These are phyloP conservation scores for Ormia ochracea DNA, from an alignment of 2,888 invertebrate species.

Conservation along the genomic window DNA sequence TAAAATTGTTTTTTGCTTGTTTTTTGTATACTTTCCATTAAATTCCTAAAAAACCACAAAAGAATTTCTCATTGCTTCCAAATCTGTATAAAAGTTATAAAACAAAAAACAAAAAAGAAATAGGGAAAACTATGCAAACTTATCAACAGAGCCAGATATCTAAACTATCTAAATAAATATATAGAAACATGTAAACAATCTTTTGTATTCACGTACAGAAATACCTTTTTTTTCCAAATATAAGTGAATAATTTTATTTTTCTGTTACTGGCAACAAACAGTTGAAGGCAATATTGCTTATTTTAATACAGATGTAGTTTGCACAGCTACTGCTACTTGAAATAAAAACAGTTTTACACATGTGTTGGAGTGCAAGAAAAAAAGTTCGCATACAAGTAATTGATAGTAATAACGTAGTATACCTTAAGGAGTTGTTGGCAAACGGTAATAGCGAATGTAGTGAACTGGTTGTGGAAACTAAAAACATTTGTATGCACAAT, in stretches of 20 bases:
- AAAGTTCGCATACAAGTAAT: conserved; percentile 14
- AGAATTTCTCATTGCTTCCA: not conserved
- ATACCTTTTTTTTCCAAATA: not conserved
- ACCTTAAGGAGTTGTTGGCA: conserved; percentile 45
- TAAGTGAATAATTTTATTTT: not conserved
- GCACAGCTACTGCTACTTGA: conserved; percentile 29
- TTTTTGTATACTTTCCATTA: conserved; percentile 15
- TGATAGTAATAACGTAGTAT: conserved; percentile 55
- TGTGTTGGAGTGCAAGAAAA: not conserved
- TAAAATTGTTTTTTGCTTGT: conserved; percentile 4
- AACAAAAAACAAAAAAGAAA: not conserved
- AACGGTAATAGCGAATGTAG: conserved; percentile 39
- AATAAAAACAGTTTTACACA: not conserved
- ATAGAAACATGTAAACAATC: not conserved
- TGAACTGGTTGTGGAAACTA: conserved; percentile 5
- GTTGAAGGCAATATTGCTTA: conserved; percentile 20
- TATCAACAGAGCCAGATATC: too few species aligned
- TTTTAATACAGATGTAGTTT: not conserved
- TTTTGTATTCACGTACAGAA: too few species aligned
- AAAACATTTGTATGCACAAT: conserved; percentile 8
- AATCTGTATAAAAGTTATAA: not conserved
- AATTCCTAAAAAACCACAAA: not conserved
- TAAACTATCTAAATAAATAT: not conserved
- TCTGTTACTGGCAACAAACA: not conserved
- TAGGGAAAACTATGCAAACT: too few species aligned